Percentiles rank a stretch among this genome's conserved stretches.
phyloP scores from a whole-genome alignment of 2,113 vertebrate species.

The Paradoxurus hermaphroditus region DNA sequence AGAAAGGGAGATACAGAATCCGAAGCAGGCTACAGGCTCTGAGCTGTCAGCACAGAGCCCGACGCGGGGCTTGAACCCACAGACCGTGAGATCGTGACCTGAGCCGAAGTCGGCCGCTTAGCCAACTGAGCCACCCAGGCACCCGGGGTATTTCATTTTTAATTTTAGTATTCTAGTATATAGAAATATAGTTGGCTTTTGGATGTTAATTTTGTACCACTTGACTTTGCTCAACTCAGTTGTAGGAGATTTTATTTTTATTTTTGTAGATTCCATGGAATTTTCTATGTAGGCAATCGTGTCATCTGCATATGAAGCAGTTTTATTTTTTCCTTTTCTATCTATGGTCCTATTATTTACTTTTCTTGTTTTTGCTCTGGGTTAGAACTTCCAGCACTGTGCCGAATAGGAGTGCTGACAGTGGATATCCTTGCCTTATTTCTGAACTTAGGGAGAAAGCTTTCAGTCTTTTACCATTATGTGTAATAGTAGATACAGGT shows the following conservation, averaged over 20 bases:
- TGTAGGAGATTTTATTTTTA: neutral
- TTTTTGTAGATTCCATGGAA: neutral
- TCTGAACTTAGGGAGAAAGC: neutral
- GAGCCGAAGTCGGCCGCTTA: no score
- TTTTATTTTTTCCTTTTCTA: neutral
- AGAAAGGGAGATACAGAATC: no score
- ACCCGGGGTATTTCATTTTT: neutral
- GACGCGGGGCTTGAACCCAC: no score
- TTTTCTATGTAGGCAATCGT: neutral
- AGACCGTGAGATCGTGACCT: no score
- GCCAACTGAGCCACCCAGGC: no score
- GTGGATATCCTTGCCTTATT: neutral
- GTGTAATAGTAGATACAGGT: neutral
- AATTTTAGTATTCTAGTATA: neutral
- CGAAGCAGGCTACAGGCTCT: no score
- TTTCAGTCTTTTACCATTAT: neutral
- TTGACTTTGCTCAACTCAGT: neutral
- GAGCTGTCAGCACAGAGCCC: no score
- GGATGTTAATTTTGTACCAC: neutral
- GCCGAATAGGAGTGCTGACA: neutral
- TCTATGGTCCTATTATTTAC: neutral
- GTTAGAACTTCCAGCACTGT: neutral
- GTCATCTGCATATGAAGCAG: neutral
- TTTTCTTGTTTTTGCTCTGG: neutral
- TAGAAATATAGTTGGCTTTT: neutral